Evolutionary conservation across 2,797 vertebrate genomes (phyloP).

Genomic region (Sebastes trivittatus): DNA sequence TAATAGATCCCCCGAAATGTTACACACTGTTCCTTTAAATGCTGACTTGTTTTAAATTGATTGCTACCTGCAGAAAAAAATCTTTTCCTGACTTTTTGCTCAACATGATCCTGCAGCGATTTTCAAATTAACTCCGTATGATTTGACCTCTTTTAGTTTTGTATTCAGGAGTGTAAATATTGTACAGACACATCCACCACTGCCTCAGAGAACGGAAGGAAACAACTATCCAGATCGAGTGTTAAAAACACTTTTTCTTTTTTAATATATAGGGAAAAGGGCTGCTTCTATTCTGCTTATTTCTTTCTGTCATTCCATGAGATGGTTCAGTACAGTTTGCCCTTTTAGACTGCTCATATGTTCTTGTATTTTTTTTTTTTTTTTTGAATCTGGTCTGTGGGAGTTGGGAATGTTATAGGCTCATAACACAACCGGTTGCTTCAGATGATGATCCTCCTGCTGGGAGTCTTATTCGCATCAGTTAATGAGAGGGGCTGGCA

Average conservation of each 20-base stretch:
- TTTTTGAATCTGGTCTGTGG: not conserved
- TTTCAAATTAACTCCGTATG: not conserved
- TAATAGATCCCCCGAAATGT: too few species aligned
- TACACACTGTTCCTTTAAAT: not conserved
- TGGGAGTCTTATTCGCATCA: not conserved
- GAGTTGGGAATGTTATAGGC: not conserved
- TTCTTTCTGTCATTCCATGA: not conserved
- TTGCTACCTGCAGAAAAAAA: not conserved
- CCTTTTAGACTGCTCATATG: not conserved
- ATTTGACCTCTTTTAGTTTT: not conserved
- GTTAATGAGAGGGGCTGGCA: not conserved
- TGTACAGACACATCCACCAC: slow-evolving; percentile 6
- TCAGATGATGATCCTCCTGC: not conserved
- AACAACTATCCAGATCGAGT: not conserved
- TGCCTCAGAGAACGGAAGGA: slow-evolving; percentile 2
- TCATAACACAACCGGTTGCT: not conserved
- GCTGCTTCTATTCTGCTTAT: not conserved
- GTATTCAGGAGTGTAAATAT: slow-evolving; percentile 21
- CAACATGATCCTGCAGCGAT: not conserved
- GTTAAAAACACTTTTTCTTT: not conserved
- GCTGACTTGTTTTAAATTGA: not conserved
- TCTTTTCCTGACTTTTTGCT: not conserved
- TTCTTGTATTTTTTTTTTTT: not conserved
- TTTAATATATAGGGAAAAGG: not conserved
- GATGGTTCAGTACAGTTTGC: not conserved